Base-by-base conservation (phyloP, 2,888 invertebrate genomes). In the Mellilla xanthometata region DNA sequence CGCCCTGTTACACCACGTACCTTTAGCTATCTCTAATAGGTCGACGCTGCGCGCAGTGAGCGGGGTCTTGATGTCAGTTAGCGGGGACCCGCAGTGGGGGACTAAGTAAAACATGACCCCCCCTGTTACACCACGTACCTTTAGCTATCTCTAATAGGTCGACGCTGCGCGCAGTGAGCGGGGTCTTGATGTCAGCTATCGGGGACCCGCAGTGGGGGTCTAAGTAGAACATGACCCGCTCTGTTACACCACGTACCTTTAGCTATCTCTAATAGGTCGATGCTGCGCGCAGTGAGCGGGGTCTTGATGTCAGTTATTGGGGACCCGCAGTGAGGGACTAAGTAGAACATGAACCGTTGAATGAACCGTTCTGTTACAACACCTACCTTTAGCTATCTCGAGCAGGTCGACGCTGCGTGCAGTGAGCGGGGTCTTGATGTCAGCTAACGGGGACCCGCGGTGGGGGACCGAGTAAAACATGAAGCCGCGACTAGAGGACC, bases 381-480 rank as follows among this genome's bases (percentile, higher is more conserved):
- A 15, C 5, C 5, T 70, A 95, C 96, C 94, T 91, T 94, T 93
- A 59, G 93, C 92, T 46, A 96, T 93, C 82, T 96, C 96, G 43
- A 93, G 78, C 13, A 96, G 88, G 65, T 96, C 96, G 0, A 95
- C 90, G 22, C 96, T 95, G 49, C 95, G 91, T n/a, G 93, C 88
- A 0, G 96, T 89, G 33, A 96, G 86, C 1, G 95, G 94, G 0
- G 94, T 91, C 62, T 93, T 94, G 50, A 94, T 92, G 58, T 93
- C 93, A 0, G 95, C 96, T 36, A 96, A 87, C 12, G 93, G 91
- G 0, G 96, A 95, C 1, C 97, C 97, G 9, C 92, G 91, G 78
- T 97, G 97, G 0, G 97, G 97, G 4, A 96, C 96, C 28, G 96
- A 95, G 80, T 95, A 96, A 81, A 97, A 96, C 84, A 97, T 92